Evolutionary conservation across 2,888 invertebrate genomes (phyloP).

Genomic region (Rapana venosa): DNA sequence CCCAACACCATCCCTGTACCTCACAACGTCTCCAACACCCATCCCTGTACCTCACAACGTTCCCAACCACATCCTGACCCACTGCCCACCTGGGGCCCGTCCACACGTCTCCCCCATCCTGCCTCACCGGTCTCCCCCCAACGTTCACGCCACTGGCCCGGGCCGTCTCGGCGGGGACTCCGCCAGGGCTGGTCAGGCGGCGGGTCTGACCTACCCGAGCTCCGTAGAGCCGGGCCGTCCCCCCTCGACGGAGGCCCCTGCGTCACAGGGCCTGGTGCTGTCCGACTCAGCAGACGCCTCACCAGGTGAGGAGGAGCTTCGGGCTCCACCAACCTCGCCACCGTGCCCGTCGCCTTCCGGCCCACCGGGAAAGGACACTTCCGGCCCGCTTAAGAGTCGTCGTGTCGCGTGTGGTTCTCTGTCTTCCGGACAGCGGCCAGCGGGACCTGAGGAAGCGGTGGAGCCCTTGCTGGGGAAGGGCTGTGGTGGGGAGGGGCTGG

Average conservation of each 20-base stretch:
- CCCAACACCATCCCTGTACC: too few relatives aligned
- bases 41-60: too few relatives aligned
- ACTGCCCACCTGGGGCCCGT: neutral
- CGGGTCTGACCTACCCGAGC: too few relatives aligned
- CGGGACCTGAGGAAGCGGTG: neutral
- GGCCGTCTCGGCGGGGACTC: neutral
- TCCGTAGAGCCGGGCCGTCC: neutral
- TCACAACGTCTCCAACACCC: too few relatives aligned
- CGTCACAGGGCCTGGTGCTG: conserved; percentile 7
- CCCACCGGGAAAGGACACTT: neutral
- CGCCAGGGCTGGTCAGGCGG: neutral
- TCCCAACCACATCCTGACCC: neutral
- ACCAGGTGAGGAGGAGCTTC: conserved; percentile 1
- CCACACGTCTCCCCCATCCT: too few relatives aligned
- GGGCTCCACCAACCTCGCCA: neutral
- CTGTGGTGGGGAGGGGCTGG: neutral
- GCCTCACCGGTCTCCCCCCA: neutral
- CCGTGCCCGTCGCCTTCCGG: conserved; percentile 14
- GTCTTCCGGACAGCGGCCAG: neutral
- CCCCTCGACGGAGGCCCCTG: neutral
- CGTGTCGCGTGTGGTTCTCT: neutral
- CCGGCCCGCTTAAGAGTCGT: neutral
- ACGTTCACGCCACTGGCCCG: too few relatives aligned
- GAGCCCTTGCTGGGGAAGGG: neutral
- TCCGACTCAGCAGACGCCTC: conserved; percentile 28